Percentiles rank a stretch among this genome's conserved stretches.
Evolutionary conservation across 2,888 invertebrate genomes (phyloP).

Genomic region (Aporophyla lueneburgensis): DNA sequence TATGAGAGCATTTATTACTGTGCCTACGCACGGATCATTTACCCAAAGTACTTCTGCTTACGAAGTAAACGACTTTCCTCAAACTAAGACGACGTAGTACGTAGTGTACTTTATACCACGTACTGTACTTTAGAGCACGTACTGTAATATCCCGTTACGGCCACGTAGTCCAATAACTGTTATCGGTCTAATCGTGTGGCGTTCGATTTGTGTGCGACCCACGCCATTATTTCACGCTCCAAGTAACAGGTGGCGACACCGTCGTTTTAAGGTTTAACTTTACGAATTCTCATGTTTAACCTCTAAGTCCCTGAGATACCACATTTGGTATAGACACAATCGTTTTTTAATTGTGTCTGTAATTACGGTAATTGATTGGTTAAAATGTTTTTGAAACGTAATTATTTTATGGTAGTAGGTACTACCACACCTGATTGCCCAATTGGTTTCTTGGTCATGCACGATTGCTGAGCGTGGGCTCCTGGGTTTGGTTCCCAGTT

Average conservation of each 20-base stretch:
- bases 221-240: slow-evolving; percentile 18
- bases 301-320: no score
- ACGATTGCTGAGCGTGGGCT: no score
- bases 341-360: no score
- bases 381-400: background rate
- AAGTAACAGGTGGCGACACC: slow-evolving; percentile 65
- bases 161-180: slow-evolving; percentile 44
- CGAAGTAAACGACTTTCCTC: slow-evolving; percentile 30
- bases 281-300: background rate
- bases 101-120: slow-evolving; percentile 18
- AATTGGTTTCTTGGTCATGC: no score
- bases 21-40: slow-evolving; percentile 46
- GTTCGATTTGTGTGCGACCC: slow-evolving; percentile 35
- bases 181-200: slow-evolving; percentile 39
- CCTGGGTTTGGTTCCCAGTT: no score
- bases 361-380: no score
- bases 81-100: slow-evolving; percentile 30
- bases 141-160: slow-evolving; percentile 59
- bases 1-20: slow-evolving; percentile 46
- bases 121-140: slow-evolving; percentile 26
- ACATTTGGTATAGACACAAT: no score
- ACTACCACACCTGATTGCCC: no score
- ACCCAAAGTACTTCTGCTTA: slow-evolving; percentile 22
- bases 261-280: slow-evolving; percentile 3
- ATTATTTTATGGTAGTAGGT: background rate